A percentile compares a stretch with the other conserved stretches of the same genome.
phyloP scores from a whole-genome alignment of 2,888 invertebrate species.

The Neoscelio sp. region DNA sequence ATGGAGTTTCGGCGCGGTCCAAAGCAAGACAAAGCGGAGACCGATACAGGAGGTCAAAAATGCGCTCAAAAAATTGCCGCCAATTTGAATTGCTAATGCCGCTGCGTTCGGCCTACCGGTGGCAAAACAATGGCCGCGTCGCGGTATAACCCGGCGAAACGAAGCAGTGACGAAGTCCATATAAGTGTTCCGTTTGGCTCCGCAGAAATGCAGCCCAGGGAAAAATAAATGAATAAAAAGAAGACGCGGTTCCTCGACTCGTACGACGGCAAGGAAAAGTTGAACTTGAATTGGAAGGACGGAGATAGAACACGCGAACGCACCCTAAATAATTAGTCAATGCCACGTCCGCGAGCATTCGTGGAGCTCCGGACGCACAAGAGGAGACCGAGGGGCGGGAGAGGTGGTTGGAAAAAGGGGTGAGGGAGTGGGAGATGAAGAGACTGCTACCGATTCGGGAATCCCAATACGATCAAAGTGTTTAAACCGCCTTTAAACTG shows the following conservation, averaged over 20 bases:
- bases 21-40: conserved; percentile 73
- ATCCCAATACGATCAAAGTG: conserved; percentile 73
- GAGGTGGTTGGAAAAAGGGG: conserved; percentile 56
- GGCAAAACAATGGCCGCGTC: conserved; percentile 82
- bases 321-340: conserved; percentile 82
- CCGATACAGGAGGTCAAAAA: conserved; percentile 83
- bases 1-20: conserved; percentile 79
- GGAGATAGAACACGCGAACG: conserved; percentile 72
- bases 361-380: conserved; percentile 39
- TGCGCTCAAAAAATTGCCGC: conserved; percentile 83
- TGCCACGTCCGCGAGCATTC: conserved; percentile 77
- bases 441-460: conserved; percentile 69
- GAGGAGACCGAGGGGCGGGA: conserved; percentile 39
- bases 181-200: conserved; percentile 82
- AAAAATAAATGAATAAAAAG: conserved; percentile 79
- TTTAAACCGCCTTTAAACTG: conserved; percentile 66
- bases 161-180: conserved; percentile 82
- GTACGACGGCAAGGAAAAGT: conserved; percentile 60
- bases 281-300: conserved; percentile 42
- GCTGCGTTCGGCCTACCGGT: conserved; percentile 77
- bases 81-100: conserved; percentile 83
- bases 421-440: conserved; percentile 74
- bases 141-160: conserved; percentile 81
- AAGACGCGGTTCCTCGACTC: conserved; percentile 63
- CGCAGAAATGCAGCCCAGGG: conserved; percentile 81